These are phyloP conservation scores for Sturnus vulgaris DNA, from an alignment of 2,113 vertebrate species.

Conservation along the genomic window DNA sequence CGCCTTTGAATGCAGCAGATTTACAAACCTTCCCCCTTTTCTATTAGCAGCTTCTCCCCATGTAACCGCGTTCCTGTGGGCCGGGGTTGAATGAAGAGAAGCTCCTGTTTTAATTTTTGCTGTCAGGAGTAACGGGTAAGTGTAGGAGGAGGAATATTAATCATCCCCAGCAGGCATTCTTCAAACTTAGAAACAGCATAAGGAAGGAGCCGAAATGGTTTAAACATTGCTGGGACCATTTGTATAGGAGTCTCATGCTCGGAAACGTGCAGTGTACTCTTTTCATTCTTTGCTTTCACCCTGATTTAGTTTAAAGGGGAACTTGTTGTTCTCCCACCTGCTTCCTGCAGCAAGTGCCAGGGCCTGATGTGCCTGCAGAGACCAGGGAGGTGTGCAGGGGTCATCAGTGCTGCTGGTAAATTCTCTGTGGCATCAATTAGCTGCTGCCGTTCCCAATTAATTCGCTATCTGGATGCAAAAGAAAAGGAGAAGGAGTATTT, in stretches of 20 bases:
- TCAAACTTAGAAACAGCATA: slow-evolving; percentile 47
- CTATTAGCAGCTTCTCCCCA: slow-evolving; percentile 2
- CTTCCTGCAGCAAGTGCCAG: not conserved
- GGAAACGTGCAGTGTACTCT: slow-evolving; percentile 29
- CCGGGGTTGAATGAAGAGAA: slow-evolving; percentile 50
- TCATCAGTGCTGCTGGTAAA: not conserved
- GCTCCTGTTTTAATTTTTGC: slow-evolving; percentile 56
- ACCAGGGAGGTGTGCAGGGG: not conserved
- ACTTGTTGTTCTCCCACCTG: not conserved
- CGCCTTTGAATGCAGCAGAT: not conserved
- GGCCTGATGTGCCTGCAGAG: not conserved
- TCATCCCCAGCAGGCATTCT: slow-evolving; percentile 48
- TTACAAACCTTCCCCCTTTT: slow-evolving; percentile 7
- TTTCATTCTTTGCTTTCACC: not conserved
- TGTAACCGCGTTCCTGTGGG: slow-evolving; percentile 29
- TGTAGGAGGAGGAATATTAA: slow-evolving; percentile 53
- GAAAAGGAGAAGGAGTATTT: not conserved
- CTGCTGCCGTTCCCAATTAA: not conserved
- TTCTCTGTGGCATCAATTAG: not conserved
- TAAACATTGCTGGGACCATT: slow-evolving; percentile 39
- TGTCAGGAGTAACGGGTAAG: slow-evolving; percentile 53
- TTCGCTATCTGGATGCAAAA: not conserved
- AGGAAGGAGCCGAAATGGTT: slow-evolving; percentile 59
- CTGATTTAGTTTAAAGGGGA: not conserved
- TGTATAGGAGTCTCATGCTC: slow-evolving; percentile 43